Percentiles rank a stretch among this genome's conserved stretches.
These are phyloP conservation scores for Rhinoraja longicauda DNA, from an alignment of 2,797 vertebrate species.

Conservation along the genomic window DNA sequence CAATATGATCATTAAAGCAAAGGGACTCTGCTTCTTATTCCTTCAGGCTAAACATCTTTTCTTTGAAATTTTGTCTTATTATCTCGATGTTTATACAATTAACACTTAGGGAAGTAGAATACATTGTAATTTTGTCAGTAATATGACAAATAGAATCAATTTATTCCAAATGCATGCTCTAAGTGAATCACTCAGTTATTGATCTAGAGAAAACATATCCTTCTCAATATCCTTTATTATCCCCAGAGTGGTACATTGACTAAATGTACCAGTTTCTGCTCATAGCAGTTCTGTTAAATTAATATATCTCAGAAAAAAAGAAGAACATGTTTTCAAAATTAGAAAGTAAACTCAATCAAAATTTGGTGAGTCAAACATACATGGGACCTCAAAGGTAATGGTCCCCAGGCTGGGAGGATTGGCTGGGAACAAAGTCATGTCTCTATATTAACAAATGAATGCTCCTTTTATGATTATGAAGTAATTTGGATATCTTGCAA, in stretches of 20 bases:
- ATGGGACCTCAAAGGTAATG: neutral
- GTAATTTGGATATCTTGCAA: neutral
- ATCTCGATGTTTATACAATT: slow-evolving; percentile 15
- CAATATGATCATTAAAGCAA: neutral
- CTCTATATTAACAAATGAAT: neutral
- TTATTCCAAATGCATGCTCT: slow-evolving; percentile 43
- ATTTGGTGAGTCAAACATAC: neutral
- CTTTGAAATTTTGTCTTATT: slow-evolving; percentile 26
- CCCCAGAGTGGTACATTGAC: neutral
- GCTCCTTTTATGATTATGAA: neutral
- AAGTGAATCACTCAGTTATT: slow-evolving; percentile 40
- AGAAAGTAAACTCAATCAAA: neutral
- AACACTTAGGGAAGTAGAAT: slow-evolving; percentile 20
- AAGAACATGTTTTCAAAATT: neutral
- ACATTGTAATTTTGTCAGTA: neutral
- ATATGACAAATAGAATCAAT: slow-evolving; percentile 43
- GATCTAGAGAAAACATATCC: slow-evolving; percentile 40
- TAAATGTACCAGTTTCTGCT: neutral
- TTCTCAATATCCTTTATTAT: neutral
- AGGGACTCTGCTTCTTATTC: slow-evolving; percentile 6
- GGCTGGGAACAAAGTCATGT: neutral
- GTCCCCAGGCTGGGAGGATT: neutral
- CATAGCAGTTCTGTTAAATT: neutral
- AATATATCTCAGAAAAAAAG: neutral
- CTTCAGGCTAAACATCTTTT: neutral